Percentiles rank a stretch among this genome's conserved stretches.
These are phyloP conservation scores for Microcebus ravelobensis DNA, from an alignment of 2,113 vertebrate genomes.

Conservation along the genomic window DNA sequence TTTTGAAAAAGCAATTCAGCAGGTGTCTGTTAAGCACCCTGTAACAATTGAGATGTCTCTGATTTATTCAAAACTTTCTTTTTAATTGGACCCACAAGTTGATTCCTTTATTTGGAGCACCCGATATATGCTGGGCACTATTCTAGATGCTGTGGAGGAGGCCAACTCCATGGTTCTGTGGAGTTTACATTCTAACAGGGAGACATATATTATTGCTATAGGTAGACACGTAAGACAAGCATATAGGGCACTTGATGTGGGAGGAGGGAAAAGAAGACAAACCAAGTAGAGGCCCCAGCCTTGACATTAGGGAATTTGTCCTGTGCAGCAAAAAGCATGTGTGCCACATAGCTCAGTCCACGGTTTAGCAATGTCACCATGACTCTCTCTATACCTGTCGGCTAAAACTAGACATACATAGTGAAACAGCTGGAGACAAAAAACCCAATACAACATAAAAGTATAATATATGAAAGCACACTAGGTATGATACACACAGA, in stretches of 20 bases:
- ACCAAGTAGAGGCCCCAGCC: background rate
- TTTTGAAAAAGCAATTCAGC: background rate
- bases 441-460: background rate
- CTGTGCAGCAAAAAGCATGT: background rate
- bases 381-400: no score
- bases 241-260: background rate
- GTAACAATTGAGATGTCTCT: background rate
- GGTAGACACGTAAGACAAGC: background rate
- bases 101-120: background rate
- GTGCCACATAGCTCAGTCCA: no score
- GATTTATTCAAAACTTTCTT: conserved; percentile 10
- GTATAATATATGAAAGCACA: background rate
- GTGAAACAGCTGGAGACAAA: background rate
- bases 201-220: background rate
- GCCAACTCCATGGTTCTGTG: background rate
- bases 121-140: background rate
- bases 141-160: background rate
- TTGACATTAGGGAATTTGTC: background rate
- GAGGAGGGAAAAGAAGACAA: background rate
- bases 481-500: background rate
- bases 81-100: background rate
- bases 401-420: background rate
- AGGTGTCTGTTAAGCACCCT: background rate
- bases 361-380: no score
- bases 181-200: background rate